phyloP scores from a whole-genome alignment of 2,888 invertebrate species.

The Chrysopilus asiliformis region DNA sequence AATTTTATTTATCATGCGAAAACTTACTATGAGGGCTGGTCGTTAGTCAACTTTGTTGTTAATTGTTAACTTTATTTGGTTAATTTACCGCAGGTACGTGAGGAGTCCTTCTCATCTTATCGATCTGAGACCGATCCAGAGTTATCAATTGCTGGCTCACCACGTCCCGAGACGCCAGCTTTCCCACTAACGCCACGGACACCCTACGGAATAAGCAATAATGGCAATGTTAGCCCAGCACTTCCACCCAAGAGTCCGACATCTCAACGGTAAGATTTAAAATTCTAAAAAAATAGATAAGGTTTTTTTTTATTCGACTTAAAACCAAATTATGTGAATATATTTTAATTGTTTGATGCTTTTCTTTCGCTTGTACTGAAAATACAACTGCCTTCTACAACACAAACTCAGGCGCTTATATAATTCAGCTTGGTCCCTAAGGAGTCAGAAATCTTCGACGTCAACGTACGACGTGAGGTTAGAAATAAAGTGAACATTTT shows the following conservation, averaged over 20 bases:
- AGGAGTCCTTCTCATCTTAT: conserved; percentile 56
- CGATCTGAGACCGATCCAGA: conserved; percentile 44
- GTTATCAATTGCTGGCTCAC: conserved; percentile 42
- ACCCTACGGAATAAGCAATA: conserved; percentile 48
- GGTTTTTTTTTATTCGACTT: not conserved
- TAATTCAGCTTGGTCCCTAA: conserved; percentile 22
- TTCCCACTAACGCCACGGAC: conserved; percentile 88
- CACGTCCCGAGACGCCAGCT: conserved; percentile 78
- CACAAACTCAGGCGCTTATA: conserved; percentile 16
- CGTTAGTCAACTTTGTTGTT: too few species aligned
- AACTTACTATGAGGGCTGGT: too few species aligned
- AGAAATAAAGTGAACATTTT: conserved; percentile 9
- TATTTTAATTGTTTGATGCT: too few species aligned
- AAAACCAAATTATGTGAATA: too few species aligned
- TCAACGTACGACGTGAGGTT: conserved; percentile 22
- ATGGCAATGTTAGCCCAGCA: conserved; percentile 58
- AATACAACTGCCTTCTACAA: not conserved
- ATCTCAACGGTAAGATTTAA: conserved; percentile 46
- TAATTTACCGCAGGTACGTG: conserved; percentile 41
- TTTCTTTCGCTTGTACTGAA: too few species aligned
- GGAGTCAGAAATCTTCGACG: conserved; percentile 20
- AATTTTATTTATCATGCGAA: too few species aligned
- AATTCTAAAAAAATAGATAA: too few species aligned
- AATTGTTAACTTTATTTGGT: too few species aligned
- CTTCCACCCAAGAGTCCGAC: conserved; percentile 72